A percentile compares a stretch with the other conserved stretches of the same genome.
phyloP scores from a whole-genome alignment of 2,888 invertebrate genomes.

The Plebejus anna region DNA sequence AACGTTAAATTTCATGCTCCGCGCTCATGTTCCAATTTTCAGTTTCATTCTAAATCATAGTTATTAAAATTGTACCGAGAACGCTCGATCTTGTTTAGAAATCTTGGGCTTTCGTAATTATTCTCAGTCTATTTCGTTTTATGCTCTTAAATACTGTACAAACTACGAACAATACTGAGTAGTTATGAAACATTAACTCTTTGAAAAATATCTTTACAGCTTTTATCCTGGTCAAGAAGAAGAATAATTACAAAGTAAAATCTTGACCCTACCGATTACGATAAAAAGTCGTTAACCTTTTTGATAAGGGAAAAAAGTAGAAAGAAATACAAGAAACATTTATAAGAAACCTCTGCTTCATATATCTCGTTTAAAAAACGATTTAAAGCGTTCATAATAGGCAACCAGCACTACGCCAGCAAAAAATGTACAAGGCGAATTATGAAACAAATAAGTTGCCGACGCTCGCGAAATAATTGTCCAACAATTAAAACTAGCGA shows the following conservation, averaged over 20 bases:
- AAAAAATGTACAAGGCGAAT: constrained; percentile 28
- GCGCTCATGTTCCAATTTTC: constrained; percentile 31
- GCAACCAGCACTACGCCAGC: constrained; percentile 1
- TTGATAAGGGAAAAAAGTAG: neutral
- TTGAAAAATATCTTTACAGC: neutral
- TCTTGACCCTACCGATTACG: neutral
- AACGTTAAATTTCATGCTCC: constrained; percentile 36
- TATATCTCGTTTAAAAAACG: constrained; percentile 4
- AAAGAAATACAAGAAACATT: neutral
- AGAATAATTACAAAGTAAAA: neutral
- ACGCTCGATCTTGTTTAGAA: constrained; percentile 7
- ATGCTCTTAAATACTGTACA: neutral
- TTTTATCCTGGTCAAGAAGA: neutral
- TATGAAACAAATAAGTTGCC: constrained; percentile 23
- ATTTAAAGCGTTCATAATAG: constrained; percentile 5
- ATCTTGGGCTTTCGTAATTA: constrained; percentile 9
- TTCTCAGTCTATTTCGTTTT: constrained; percentile 19
- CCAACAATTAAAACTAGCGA: constrained; percentile 27
- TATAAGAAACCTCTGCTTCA: neutral
- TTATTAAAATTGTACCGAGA: constrained; percentile 22
- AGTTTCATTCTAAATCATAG: constrained; percentile 26
- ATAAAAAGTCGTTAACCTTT: neutral
- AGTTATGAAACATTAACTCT: neutral
- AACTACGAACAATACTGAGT: neutral
- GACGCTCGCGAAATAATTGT: constrained; percentile 27